Base-by-base conservation (phyloP, 2,113 vertebrate genomes). In the Elephantulus edwardii region DNA sequence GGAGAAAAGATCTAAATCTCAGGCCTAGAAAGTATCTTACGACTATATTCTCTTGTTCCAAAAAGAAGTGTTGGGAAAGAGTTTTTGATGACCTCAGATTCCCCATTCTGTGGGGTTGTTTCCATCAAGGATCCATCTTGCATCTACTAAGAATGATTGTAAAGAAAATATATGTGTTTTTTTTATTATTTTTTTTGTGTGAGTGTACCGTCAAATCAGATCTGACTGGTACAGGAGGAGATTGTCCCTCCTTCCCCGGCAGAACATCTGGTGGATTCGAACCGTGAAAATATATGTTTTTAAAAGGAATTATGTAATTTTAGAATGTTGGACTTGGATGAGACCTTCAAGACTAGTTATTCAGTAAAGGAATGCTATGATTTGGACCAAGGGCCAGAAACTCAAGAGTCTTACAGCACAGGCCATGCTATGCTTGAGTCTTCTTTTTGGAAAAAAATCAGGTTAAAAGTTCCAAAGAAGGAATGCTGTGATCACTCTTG, bases 11-110 rank as follows among this genome's bases (percentile, higher is more conserved):
- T 3, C 28, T 83, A 66, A 9, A 58, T 40, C 38, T 72, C 13
- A 58, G 60, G 62, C 16, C 46, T 91, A 26, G 56, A 78, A 86
- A 86, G 76, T 52, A 22, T 17, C 35, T 84, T 68, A 48, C 30
- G 22, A 33, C 9, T 16, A 28, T 28, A 87, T 42, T 13, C 20
- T 48, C 64, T 50, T 60, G 28, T 64, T 76, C 28, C 16, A 72
- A 87, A 94, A 38, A n/a, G n/a, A n/a, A n/a, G 19, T 56, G 12
- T 56, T 86, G 26, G 33, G 72, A 64, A 54, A 81, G 79, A 75
- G 42, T 76, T 40, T 64, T 54, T 60, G 48, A 79, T 56, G 72
- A 38, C 13, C 30, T 54, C n/a, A 19, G 28, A 83, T 66, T 79
- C 38, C 58, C 6, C n/a, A 26, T 24, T 64, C 7, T 77, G 13